Base-by-base conservation (phyloP, 2,797 vertebrate species). In the Chrysocyon brachyurus region DNA sequence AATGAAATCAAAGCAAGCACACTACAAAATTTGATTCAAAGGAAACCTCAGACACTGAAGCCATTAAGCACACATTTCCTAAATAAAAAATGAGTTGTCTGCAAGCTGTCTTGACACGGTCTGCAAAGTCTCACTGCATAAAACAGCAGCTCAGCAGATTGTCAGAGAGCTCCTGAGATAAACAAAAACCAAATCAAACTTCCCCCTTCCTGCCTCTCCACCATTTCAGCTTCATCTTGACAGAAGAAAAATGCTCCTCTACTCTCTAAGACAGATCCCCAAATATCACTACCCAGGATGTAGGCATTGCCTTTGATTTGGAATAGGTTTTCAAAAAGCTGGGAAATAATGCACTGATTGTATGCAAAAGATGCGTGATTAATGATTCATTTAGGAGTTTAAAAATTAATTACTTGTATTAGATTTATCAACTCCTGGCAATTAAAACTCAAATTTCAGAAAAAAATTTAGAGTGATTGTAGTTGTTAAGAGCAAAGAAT, bases 31-130 rank as follows among this genome's bases (percentile, higher is more conserved):
- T 88, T 96, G 96, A 98, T 98, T 98, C 97, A 96, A 93, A 98
- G 92, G 87, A 97, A 98, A 95, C 89, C 96, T 98, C 87, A 98
- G 97, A 97, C 75, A 90, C 91, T 94, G 79, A 93, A 97, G 79
- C 87, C 89, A 97, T 98, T 98, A 98, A 93, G 54, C 49, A 95
- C 95, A 97, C 82, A 94, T 97, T 98, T 98, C 93, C 88, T 98
- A 98, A 98, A 98, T 98, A 98, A 98, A 98, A 98, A 98, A 98
- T 98, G 97, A 98, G 96, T 97, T 98, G 96, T 98, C 98, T 98
- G 85, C 87, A 97, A 97, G 95, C 94, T 98, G 83, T 92, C 87
- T 98, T 98, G 98, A 98, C 81, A 33, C 3, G 75, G 97, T 98
- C 96, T 97, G 87, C 94, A 93, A 97, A 98, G 92, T 88, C 70